Evolutionary conservation across 2,113 vertebrate species (phyloP).

Genomic region (Phoenicopterus ruber): DNA sequence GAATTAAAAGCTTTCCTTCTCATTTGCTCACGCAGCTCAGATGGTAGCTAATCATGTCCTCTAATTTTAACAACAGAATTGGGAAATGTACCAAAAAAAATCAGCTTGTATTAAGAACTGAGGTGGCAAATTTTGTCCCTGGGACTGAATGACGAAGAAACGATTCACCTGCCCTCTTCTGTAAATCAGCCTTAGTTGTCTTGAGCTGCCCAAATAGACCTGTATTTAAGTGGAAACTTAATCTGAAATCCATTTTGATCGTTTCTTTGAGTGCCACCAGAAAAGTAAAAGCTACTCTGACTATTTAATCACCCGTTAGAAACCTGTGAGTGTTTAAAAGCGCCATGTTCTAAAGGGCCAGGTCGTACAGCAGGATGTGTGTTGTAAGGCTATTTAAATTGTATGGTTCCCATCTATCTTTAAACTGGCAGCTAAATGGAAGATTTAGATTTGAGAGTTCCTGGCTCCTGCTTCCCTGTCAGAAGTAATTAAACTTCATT

Average conservation of each 20-base stretch:
- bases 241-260: slow-evolving; percentile 18
- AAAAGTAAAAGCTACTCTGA: slow-evolving; percentile 49
- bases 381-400: background rate
- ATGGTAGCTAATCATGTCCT: slow-evolving; percentile 46
- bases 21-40: slow-evolving; percentile 4
- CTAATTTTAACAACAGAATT: slow-evolving; percentile 41
- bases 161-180: background rate
- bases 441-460: background rate
- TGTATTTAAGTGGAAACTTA: slow-evolving; percentile 30
- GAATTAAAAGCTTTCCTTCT: slow-evolving; percentile 45
- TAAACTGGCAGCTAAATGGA: slow-evolving; percentile 12
- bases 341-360: background rate
- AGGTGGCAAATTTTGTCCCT: background rate
- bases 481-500: slow-evolving; percentile 12
- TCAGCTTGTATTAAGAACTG: background rate
- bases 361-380: background rate
- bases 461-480: slow-evolving; percentile 3
- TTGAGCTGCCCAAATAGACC: background rate
- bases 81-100: slow-evolving; percentile 47
- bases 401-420: background rate
- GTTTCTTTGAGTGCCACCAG: slow-evolving; percentile 34
- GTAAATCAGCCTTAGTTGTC: background rate
- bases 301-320: slow-evolving; percentile 43
- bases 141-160: background rate
- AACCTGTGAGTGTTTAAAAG: slow-evolving; percentile 7